Base-by-base conservation (phyloP, 2,113 vertebrate species). In the Puntigrus tetrazona region DNA sequence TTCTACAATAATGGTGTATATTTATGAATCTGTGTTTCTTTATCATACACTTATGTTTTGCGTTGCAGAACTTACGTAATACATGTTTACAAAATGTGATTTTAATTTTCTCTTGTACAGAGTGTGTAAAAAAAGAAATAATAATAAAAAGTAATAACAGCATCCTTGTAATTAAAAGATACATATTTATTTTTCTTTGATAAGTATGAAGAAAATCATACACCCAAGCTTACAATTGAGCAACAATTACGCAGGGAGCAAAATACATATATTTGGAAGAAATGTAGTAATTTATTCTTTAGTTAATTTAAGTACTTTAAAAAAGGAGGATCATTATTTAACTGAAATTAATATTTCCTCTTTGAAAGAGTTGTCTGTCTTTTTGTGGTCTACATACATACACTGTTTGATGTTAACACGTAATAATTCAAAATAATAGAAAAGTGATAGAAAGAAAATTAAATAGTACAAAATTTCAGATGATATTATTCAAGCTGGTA, bases 101-200 rank as follows among this genome's bases (percentile, higher is more conserved):
- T 61, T 61, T 7, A 6, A 29, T 27, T 61, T 25, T 61, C 9
- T 78, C 50, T 38, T 78, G 29, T 36, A 13, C 34, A 43, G 55
- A 78, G 36, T 78, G n/a, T 78, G 77, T 61, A 43, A 63, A 78
- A 34, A n/a, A n/a, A n/a, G n/a, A n/a, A 34, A 45, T 4, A 10
- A 74, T 73, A 78, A 27, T 25, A 78, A 61, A 78, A 25, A 79
- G 8, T 5, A 29, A 27, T 10, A 29, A 63, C 25, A 59, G 7
- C 6, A 36, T 78, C 20, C 52, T 59, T 38, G 20, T 38, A 22
- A 25, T 78, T 11, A 38, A 25, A 78, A 59, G 11, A 22, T 34
- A 7, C 5, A 52, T 31, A 13, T 77, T 77, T 41, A 41, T 61
- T 63, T 74, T 78, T 43, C 8, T 38, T 69, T 69, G 9, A 69